Base-by-base conservation (phyloP, 2,888 invertebrate species). In the Phalera bucephala region DNA sequence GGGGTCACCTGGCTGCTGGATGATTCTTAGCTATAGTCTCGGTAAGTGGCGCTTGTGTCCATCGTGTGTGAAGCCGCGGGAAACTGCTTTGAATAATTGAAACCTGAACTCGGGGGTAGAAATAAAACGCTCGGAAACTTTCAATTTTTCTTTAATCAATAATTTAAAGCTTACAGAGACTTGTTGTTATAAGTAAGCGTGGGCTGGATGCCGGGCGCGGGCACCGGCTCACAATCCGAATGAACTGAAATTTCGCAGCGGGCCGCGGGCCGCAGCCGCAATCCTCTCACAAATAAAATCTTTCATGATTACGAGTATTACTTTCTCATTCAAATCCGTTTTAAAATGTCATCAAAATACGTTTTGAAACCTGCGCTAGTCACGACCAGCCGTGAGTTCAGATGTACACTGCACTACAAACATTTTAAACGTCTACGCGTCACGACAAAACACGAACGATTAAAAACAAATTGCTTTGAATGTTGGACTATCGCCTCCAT, bases 111-210 rank as follows among this genome's bases (percentile, higher is more conserved):
- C n/a, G n/a, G n/a, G n/a, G n/a, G n/a, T n/a, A n/a, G 25, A 52
- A 83, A 79, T 78, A 58, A 87, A 84, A 83, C 77, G 82, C 77
- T 12, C 20, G 22, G 14, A 42, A 82, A 88, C 86, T 86, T 88
- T 81, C 60, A 82, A 85, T 76, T 87, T 86, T 77, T 82, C 80
- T 88, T 88, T 88, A 87, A 77, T 87, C 81, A 86, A 84, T 87
- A 87, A 87, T 87, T 88, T 88, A 88, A 87, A 88, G 88, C 88
- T 87, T 85, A 85, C 80, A 84, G 77, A 79, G 79, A 81, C 77
- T 56, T 71, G 69, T 72, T 69, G 67, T 68, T 54, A 68, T 65
- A 71, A 73, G 70, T 66, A 63, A 65, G 52, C 57, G 51, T 59
- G 62, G 68, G 52, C 43, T 31, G 37, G 46, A 52, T 52, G 47